phyloP scores from a whole-genome alignment of 2,113 vertebrate species.

The Tringa solitaria region DNA sequence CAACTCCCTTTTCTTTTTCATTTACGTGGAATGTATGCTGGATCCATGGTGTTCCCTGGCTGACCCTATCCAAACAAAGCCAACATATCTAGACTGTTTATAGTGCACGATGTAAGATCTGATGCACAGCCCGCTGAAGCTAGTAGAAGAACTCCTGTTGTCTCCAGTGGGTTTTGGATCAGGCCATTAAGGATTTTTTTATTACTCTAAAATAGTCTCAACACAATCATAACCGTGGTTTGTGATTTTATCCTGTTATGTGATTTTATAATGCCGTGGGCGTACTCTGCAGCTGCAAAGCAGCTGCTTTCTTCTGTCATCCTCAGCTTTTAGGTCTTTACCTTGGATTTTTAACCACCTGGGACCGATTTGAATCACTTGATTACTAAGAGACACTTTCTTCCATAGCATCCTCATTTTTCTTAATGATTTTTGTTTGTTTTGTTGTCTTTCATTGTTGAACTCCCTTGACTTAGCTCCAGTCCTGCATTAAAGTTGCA shows the following conservation, averaged over 20 bases:
- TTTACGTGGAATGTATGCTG: neutral
- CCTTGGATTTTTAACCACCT: constrained; percentile 33
- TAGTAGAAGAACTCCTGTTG: neutral
- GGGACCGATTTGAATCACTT: constrained; percentile 53
- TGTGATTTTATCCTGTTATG: constrained; percentile 7
- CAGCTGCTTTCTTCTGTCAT: constrained; percentile 10
- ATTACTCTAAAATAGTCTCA: constrained; percentile 18
- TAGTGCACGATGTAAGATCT: neutral
- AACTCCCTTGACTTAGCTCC: neutral
- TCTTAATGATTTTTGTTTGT: neutral
- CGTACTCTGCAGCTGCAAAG: neutral
- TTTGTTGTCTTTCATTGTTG: constrained; percentile 16
- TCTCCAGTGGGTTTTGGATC: constrained; percentile 25
- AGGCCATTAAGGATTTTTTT: neutral
- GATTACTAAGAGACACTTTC: constrained; percentile 34
- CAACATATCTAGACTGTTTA: neutral
- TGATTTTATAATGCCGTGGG: neutral
- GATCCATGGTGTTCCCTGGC: neutral
- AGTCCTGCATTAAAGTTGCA: neutral
- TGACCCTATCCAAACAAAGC: neutral
- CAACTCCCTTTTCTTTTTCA: neutral
- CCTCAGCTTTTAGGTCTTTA: constrained; percentile 24
- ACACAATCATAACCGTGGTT: neutral
- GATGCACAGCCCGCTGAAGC: neutral
- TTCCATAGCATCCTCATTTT: constrained; percentile 31